Percentiles rank a stretch among this genome's conserved stretches.
Conservation (phyloP, 2,888 invertebrate species). For the Helobdella robusta region DNA sequence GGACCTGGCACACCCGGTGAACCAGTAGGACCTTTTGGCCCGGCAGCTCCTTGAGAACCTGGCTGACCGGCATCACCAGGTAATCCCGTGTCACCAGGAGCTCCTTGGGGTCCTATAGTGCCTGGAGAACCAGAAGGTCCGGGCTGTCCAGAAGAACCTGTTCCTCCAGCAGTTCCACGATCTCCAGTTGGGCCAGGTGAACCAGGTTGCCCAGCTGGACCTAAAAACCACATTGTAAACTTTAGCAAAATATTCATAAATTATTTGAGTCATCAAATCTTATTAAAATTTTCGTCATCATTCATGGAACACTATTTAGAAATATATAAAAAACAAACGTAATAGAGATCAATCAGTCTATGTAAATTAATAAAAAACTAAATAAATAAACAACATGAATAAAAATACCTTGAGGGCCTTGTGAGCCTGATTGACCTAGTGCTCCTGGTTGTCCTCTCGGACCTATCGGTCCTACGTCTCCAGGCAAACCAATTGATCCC, state of each 20-base stretch:
- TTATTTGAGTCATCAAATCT: too few species aligned
- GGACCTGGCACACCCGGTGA: constrained; percentile 17
- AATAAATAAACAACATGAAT: background rate
- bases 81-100: constrained; percentile 27
- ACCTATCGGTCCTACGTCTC: constrained; percentile 26
- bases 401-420: background rate
- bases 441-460: constrained; percentile 27
- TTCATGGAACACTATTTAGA: background rate
- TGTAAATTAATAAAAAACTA: background rate
- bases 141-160: constrained; percentile 7
- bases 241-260: too few species aligned
- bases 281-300: too few species aligned
- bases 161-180: constrained; percentile 24
- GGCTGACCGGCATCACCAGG: constrained; percentile 28
- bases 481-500: constrained; percentile 26
- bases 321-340: background rate
- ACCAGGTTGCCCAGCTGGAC: constrained; percentile 19
- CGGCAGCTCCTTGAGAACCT: constrained; percentile 48
- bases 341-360: background rate
- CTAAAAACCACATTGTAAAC: constrained; percentile 12
- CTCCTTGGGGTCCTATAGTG: constrained; percentile 14
- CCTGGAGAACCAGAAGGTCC: constrained; percentile 11
- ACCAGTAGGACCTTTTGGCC: constrained; percentile 31
- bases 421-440: background rate
- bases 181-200: constrained; percentile 26